Conservation (phyloP, 2,797 vertebrate genomes). For the Cynopterus sphinx region DNA sequence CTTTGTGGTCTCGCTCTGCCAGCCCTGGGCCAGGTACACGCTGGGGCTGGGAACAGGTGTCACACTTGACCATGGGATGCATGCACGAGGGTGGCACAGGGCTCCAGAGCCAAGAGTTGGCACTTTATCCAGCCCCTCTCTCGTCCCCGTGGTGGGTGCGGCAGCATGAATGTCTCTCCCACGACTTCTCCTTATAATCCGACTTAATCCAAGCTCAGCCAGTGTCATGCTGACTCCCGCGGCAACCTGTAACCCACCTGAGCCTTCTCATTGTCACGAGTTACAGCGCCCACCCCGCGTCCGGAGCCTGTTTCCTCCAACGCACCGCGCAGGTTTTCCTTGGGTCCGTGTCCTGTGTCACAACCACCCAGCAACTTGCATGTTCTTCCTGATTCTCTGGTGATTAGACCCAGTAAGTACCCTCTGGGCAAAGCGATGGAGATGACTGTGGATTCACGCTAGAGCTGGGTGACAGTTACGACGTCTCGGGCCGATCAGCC, state of each 20-base stretch:
- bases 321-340: slow-evolving; percentile 69
- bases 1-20: neutral
- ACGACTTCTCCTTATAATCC: slow-evolving; percentile 47
- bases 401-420: slow-evolving; percentile 80
- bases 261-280: neutral
- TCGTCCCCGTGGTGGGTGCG: neutral
- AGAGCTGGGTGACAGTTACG: slow-evolving; percentile 68
- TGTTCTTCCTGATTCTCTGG: slow-evolving; percentile 82
- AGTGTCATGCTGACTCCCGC: slow-evolving; percentile 7
- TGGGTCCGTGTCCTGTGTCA: slow-evolving; percentile 72
- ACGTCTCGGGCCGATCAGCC: slow-evolving; percentile 59
- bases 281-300: neutral
- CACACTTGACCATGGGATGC: neutral
- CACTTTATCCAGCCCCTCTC: neutral
- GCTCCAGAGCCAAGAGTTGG: neutral
- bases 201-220: slow-evolving; percentile 16
- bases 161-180: neutral
- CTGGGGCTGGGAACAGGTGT: neutral
- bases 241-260: neutral
- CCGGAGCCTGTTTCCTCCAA: slow-evolving; percentile 66
- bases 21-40: neutral
- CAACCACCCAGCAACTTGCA: slow-evolving; percentile 80
- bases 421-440: slow-evolving; percentile 73
- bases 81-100: neutral
- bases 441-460: slow-evolving; percentile 74